These are phyloP conservation scores for Epinephelus malabaricus DNA, from an alignment of 2,797 vertebrate species.

Conservation along the genomic window DNA sequence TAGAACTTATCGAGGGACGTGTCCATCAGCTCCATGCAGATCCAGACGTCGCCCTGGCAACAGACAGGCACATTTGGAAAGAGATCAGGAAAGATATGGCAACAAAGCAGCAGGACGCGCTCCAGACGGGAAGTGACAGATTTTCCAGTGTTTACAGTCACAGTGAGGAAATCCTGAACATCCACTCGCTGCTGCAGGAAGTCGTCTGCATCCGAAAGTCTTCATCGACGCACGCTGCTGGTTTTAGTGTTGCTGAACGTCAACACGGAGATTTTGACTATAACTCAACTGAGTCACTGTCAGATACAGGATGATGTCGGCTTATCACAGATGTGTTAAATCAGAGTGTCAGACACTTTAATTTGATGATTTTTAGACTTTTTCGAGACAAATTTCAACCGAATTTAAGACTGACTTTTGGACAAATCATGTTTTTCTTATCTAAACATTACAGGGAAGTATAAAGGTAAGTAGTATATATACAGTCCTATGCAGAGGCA, in stretches of 20 bases:
- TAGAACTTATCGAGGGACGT: constrained; percentile 99
- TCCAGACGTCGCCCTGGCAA: constrained; percentile 95
- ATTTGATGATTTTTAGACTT: too few relatives aligned
- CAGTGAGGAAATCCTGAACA: constrained; percentile 70
- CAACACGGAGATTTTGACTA: neutral
- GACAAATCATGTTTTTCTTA: too few relatives aligned
- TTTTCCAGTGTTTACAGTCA: constrained; percentile 22
- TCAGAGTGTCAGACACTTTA: too few relatives aligned
- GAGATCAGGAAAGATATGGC: neutral
- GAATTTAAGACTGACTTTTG: too few relatives aligned
- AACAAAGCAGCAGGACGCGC: constrained; percentile 28
- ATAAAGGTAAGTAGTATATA: too few relatives aligned
- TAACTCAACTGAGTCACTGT: neutral
- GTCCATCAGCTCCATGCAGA: constrained; percentile 99
- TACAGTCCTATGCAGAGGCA: too few relatives aligned
- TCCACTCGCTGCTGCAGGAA: constrained; percentile 51
- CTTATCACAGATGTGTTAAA: neutral
- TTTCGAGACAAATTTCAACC: too few relatives aligned
- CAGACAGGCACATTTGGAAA: constrained; percentile 2
- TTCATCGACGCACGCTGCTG: neutral
- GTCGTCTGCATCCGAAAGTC: constrained; percentile 40
- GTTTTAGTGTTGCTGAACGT: neutral
- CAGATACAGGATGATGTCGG: neutral
- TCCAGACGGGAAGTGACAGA: constrained; percentile 60
- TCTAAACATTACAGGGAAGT: too few relatives aligned